Percentiles rank a stretch among this genome's conserved stretches.
These are phyloP conservation scores for Sciurus carolinensis DNA, from an alignment of 2,797 vertebrate species.

Conservation along the genomic window DNA sequence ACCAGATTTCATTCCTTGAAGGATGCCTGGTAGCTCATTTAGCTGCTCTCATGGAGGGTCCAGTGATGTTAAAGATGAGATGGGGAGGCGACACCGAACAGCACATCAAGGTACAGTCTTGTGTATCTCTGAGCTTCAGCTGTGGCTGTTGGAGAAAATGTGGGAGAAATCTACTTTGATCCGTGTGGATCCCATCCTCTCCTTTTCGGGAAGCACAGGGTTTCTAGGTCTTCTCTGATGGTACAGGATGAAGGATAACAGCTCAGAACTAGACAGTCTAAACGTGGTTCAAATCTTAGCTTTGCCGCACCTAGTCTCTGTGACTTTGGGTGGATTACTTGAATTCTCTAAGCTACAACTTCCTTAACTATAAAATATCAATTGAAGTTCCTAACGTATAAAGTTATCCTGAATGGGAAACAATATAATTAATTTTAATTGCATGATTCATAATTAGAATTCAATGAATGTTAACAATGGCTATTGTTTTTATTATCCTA, in stretches of 20 bases:
- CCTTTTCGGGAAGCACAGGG: neutral
- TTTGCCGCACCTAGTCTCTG: neutral
- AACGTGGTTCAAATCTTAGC: neutral
- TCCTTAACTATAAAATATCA: neutral
- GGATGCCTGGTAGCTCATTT: neutral
- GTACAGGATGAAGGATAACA: neutral
- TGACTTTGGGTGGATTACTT: neutral
- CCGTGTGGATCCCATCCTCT: neutral
- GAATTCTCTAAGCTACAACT: conserved; percentile 7
- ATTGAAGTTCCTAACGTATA: neutral
- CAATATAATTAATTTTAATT: conserved; percentile 52
- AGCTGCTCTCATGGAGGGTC: neutral
- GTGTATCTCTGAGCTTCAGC: neutral
- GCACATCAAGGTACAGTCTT: neutral
- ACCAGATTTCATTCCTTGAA: conserved; percentile 6
- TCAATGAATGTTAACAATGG: conserved; percentile 25
- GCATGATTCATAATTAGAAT: conserved; percentile 27
- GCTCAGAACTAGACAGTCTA: neutral
- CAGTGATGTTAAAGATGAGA: neutral
- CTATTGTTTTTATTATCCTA: conserved; percentile 42
- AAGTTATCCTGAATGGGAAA: conserved; percentile 18
- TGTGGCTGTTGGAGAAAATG: neutral
- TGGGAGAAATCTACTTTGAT: neutral
- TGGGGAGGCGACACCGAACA: neutral
- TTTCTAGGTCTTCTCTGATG: neutral